Percentiles rank a stretch among this genome's conserved stretches.
Conservation (phyloP, 2,797 vertebrate genomes). For the Coregonus sp. region DNA sequence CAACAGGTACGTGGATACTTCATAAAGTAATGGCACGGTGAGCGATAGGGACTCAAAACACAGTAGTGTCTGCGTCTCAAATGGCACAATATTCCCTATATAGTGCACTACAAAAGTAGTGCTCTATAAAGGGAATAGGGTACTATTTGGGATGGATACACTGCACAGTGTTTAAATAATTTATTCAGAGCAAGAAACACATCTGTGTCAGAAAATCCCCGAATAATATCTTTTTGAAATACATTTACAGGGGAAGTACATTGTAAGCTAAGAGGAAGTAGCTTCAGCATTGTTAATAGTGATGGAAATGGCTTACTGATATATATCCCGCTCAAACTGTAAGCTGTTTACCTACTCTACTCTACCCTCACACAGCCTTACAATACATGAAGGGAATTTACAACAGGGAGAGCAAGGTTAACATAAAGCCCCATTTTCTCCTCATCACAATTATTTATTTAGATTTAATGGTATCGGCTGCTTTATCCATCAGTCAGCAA, state of each 20-base stretch:
- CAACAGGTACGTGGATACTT: constrained; percentile 5
- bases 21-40: not conserved
- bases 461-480: constrained; percentile 52
- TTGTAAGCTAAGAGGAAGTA: not conserved
- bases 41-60: too few species aligned
- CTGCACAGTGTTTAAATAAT: too few species aligned
- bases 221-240: not conserved
- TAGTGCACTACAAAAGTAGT: too few species aligned
- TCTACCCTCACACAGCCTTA: not conserved
- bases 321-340: too few species aligned
- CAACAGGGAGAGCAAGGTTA: constrained; percentile 42
- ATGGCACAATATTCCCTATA: too few species aligned
- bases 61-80: too few species aligned
- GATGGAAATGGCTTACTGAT: not conserved
- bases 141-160: too few species aligned
- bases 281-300: not conserved
- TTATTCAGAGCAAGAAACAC: too few species aligned
- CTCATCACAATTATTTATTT: constrained; percentile 50
- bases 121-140: too few species aligned
- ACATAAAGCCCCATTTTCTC: constrained; percentile 38
- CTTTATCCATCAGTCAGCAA: constrained; percentile 51
- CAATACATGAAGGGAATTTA: not conserved
- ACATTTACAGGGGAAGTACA: not conserved
- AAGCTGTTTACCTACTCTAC: not conserved
- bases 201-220: not conserved